phyloP scores from a whole-genome alignment of 2,797 vertebrate genomes.

The Thaleichthys pacificus region DNA sequence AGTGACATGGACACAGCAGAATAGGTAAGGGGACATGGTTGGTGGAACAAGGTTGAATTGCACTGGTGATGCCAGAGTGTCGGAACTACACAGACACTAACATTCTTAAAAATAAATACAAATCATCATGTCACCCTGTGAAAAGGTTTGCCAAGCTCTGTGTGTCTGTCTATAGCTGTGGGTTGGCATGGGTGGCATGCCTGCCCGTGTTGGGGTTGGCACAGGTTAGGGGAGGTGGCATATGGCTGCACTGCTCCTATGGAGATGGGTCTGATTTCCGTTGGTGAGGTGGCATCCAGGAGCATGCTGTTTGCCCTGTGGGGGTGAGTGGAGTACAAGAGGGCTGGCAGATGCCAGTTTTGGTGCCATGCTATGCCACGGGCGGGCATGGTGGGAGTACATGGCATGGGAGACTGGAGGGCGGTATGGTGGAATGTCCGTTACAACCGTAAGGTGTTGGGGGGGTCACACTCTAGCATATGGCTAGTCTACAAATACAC shows the following conservation, averaged over 20 bases:
- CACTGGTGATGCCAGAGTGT: not conserved
- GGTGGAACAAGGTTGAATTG: not conserved
- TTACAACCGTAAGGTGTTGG: constrained; percentile 25
- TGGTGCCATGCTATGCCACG: constrained; percentile 45
- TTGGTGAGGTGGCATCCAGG: constrained; percentile 53
- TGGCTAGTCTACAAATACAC: not conserved
- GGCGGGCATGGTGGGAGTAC: constrained; percentile 54
- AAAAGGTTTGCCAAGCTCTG: not conserved
- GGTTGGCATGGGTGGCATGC: constrained; percentile 32
- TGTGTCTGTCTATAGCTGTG: constrained; percentile 37
- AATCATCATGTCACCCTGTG: constrained; percentile 2
- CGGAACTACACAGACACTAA: not conserved
- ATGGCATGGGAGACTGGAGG: constrained; percentile 44
- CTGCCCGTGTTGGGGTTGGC: constrained; percentile 45
- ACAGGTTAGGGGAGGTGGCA: constrained; percentile 37
- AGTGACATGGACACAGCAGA: too few species aligned
- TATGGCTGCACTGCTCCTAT: constrained; percentile 57
- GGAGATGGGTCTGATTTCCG: constrained; percentile 46
- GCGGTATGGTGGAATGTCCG: constrained; percentile 64
- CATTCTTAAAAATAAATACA: not conserved
- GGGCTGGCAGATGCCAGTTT: constrained; percentile 64
- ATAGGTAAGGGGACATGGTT: not conserved
- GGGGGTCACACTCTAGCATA: constrained; percentile 7
- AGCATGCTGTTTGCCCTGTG: constrained; percentile 55
- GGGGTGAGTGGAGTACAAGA: constrained; percentile 42